Conservation (phyloP, 2,113 vertebrate genomes). For the Trogon surrucura region DNA sequence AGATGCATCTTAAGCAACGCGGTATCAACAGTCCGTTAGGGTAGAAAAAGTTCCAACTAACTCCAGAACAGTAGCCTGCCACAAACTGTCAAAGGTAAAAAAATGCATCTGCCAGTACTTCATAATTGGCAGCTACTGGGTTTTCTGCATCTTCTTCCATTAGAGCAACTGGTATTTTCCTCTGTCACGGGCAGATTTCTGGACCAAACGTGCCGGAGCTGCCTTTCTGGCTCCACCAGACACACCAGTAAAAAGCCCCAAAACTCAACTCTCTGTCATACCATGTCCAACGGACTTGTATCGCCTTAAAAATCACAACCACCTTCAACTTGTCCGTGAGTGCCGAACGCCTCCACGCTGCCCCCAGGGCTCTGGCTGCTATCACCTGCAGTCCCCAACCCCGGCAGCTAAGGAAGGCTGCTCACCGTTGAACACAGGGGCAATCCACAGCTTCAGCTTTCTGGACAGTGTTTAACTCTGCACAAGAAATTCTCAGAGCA, state of each 20-base stretch:
- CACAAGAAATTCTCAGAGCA: background rate
- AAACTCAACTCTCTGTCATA: background rate
- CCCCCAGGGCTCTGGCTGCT: no score
- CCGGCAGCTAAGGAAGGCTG: background rate
- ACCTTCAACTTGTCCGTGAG: background rate
- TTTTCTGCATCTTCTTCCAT: background rate
- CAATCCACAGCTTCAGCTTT: background rate
- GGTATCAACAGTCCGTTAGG: background rate
- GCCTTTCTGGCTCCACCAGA: background rate
- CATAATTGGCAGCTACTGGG: background rate
- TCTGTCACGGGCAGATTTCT: background rate
- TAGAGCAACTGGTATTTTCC: background rate
- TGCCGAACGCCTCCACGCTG: no score
- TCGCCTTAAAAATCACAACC: background rate
- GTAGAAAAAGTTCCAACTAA: background rate
- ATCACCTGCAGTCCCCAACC: accelerated
- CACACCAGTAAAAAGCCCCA: background rate
- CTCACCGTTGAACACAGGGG: accelerated
- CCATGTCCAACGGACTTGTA: background rate
- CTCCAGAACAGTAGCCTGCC: background rate
- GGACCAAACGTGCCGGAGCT: accelerated
- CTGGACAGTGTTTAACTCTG: background rate
- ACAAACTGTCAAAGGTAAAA: background rate
- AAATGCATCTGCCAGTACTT: background rate
- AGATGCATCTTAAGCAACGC: background rate